phyloP scores from a whole-genome alignment of 2,888 invertebrate species.

The Cordilura impudica region DNA sequence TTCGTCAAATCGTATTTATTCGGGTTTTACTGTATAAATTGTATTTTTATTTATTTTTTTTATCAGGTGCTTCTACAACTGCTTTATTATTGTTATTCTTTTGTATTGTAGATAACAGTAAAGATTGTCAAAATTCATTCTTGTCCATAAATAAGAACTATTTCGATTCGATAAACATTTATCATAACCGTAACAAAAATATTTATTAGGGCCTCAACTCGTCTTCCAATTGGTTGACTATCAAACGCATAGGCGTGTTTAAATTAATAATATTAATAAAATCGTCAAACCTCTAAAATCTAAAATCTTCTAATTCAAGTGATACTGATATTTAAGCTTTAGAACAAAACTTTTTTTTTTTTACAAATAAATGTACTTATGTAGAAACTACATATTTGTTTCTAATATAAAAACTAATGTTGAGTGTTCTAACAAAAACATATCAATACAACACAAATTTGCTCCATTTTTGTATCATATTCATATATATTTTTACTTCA shows the following conservation, averaged over 20 bases:
- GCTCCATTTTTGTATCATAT: constrained; percentile 53
- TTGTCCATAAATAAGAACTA: constrained; percentile 40
- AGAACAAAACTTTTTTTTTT: too few relatives aligned
- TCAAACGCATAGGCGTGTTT: constrained; percentile 45
- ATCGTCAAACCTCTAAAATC: not conserved
- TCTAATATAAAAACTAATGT: too few relatives aligned
- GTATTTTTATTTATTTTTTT: too few relatives aligned
- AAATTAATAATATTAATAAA: not conserved
- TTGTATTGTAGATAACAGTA: constrained; percentile 49
- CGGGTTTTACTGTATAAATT: not conserved
- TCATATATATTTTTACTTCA: constrained; percentile 7
- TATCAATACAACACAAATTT: constrained; percentile 15
- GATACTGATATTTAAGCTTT: constrained; percentile 2
- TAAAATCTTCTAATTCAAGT: not conserved
- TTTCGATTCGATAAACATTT: constrained; percentile 76
- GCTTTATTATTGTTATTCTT: constrained; percentile 6
- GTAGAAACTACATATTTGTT: not conserved
- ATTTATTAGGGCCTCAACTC: constrained; percentile 29
- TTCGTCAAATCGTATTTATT: too few relatives aligned
- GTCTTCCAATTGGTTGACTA: constrained; percentile 48
- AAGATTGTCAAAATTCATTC: constrained; percentile 35
- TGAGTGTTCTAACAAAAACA: not conserved
- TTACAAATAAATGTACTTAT: not conserved
- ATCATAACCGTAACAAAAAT: constrained; percentile 71
- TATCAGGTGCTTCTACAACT: constrained; percentile 12